phyloP scores from a whole-genome alignment of 2,113 vertebrate species.

The Protobothrops mucrosquamatus region DNA sequence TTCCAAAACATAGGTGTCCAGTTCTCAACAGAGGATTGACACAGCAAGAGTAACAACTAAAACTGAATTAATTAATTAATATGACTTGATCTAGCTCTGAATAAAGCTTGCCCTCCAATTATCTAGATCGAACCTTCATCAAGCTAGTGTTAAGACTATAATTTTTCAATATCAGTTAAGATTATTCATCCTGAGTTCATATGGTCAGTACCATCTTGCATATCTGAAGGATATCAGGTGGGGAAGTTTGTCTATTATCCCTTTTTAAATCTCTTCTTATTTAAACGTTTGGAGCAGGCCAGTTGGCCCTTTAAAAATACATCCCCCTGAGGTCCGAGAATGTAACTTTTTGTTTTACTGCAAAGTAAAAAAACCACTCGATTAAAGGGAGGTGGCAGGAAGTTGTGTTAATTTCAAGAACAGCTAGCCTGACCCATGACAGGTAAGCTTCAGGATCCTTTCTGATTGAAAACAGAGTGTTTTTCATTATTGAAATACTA shows the following conservation, averaged over 20 bases:
- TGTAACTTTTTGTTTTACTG: not conserved
- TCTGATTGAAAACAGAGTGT: not conserved
- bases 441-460: not conserved
- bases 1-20: not conserved
- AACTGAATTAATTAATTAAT: not conserved
- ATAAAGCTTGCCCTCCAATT: not conserved
- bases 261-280: not conserved
- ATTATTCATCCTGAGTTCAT: not conserved
- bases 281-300: not conserved
- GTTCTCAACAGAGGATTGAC: not conserved
- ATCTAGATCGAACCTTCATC: not conserved
- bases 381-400: not conserved
- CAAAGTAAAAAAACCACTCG: not conserved
- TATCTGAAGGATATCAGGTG: not conserved
- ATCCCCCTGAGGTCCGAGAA: not conserved
- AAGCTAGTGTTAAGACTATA: not conserved
- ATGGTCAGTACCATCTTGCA: not conserved
- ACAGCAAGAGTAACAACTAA: not conserved
- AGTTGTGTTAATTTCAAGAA: not conserved
- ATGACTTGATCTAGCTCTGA: not conserved
- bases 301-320: not conserved
- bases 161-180: not conserved
- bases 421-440: not conserved
- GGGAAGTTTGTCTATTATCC: not conserved
- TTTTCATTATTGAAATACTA: not conserved